Base-by-base conservation (phyloP, 2,888 invertebrate genomes). In the Netelia inedita region DNA sequence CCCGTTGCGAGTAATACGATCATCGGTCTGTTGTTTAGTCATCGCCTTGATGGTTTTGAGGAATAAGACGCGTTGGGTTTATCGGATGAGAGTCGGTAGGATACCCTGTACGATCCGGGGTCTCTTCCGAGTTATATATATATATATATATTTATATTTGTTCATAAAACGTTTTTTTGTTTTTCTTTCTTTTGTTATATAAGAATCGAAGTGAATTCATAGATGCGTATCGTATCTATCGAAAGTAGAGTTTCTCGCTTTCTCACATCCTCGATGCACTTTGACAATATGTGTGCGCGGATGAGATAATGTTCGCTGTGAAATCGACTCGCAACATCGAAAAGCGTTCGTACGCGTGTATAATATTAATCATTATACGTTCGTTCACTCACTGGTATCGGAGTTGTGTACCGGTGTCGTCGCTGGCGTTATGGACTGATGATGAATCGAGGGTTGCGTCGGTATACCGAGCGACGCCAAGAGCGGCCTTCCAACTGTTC, bases 41-140 rank as follows among this genome's bases (percentile, higher is more conserved):
- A 9, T 19, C 9, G 57, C 19, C 9, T 57, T 57, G 19, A 57
- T 57, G 57, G 19, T 19, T 16, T 16, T 21, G 9, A 57, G 16
- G 16, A 35, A 19, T 57, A 19, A 16, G 16, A 57, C 28, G 5
- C 23, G 0, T 69, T 65, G 66, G 53, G 21, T 79, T 79, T 28
- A n/a, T 86, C 75, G 82, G 74, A 78, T 69, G 85, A 85, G 41
- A 85, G 53, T 84, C 80, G 73, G 73, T 80, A 88, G 87, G 87
- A 89, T 92, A 93, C 93, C 92, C 92, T 93, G 93, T 90, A 88
- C 90, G 92, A 92, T 91, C 92, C 92, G 92, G 92, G 89, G 53
- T 91, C 86, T 84, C 84, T 81, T 80, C 69, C 69, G 80, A 74
- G 73, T 23, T 80, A 65, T 21, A 65, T 43, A 21, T 16, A 5